Evolutionary conservation across 2,888 invertebrate genomes (phyloP).

Genomic region (Plebejus anna): DNA sequence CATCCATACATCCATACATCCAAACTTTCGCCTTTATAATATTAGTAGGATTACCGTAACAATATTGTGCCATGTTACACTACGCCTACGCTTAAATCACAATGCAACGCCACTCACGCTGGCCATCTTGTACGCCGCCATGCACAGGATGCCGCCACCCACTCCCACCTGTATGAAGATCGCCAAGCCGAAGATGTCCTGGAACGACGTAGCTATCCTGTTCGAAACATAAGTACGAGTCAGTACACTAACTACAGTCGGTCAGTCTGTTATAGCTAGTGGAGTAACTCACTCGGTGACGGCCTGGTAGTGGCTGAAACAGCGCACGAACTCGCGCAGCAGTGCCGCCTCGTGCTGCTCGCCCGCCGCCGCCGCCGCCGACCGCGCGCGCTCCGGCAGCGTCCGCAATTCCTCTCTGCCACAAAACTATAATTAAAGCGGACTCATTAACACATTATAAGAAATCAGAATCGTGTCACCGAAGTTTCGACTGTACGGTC

Average conservation of each 20-base stretch:
- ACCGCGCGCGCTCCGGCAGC: constrained; percentile 18
- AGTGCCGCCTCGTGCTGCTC: background rate
- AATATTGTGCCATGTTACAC: background rate
- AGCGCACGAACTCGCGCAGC: background rate
- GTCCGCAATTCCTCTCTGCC: constrained; percentile 6
- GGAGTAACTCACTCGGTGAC: constrained; percentile 5
- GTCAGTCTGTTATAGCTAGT: background rate
- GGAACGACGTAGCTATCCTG: constrained; percentile 52
- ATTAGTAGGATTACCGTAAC: too few species aligned
- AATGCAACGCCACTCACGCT: constrained; percentile 50
- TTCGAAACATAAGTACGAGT: background rate
- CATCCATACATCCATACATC: too few species aligned
- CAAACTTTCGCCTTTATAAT: too few species aligned
- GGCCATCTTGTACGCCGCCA: constrained; percentile 68
- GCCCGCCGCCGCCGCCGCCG: background rate
- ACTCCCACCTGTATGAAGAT: constrained; percentile 66
- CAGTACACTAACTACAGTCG: background rate
- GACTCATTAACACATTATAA: background rate
- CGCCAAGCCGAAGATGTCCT: constrained; percentile 59
- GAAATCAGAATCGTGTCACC: too few species aligned
- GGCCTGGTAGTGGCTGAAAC: constrained; percentile 7
- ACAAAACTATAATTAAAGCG: background rate
- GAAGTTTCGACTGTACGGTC: too few species aligned
- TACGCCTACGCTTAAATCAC: background rate
- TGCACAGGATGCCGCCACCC: constrained; percentile 70